Evolutionary conservation across 2,113 vertebrate species (phyloP), one percentile per base, ranked within the genome.

Genomic region (Physeter macrocephalus): DNA sequence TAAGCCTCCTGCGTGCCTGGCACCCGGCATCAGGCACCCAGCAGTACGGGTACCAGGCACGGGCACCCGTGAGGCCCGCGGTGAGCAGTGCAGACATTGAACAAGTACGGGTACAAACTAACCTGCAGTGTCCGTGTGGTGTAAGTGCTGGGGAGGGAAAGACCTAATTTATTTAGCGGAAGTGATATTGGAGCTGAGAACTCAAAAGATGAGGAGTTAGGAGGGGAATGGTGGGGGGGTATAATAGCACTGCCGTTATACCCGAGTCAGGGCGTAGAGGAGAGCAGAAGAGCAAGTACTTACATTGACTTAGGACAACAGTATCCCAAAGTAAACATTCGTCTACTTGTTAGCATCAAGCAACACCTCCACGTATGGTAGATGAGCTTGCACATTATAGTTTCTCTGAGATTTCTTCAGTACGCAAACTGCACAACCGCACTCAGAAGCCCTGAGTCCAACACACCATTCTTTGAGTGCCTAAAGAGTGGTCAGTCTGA

Each of bases 401-500:
- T 49, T 52, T 67, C 6, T 54, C 21, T 62, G 84, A 78, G 57
- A 75, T 81, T 34, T 86, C 46, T 39, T 94, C 66, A n/a, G 12
- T 23, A 62, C 13, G 75, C 43, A 84, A 66, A 46, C 61, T 34
- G 13, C 23, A 46, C 46, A 67, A 14, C 57, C 52, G 6, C 39
- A 17, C n/a, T 43, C 54, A 21, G 67, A 88, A 25, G 36, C 17
- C 11, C 49, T 7, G 43, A 57, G 54, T 66, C 71, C 84, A 67
- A 39, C 20, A 21, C 27, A 54, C 12, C 34, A 18, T 71, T 61
- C 66, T 93, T n/a, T 39, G 59, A 62, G 27, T 46, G 41, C 8
- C 20, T 74, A 23, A 64, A 77, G 84, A 86, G 34, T 52, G 71
- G 34, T 66, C 15, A 75, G 21, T 59, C 88, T 82, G 29, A 96